Percentiles rank a stretch among this genome's conserved stretches.
Evolutionary conservation across 2,888 invertebrate genomes (phyloP).

Genomic region (Anagyrus pseudococci): DNA sequence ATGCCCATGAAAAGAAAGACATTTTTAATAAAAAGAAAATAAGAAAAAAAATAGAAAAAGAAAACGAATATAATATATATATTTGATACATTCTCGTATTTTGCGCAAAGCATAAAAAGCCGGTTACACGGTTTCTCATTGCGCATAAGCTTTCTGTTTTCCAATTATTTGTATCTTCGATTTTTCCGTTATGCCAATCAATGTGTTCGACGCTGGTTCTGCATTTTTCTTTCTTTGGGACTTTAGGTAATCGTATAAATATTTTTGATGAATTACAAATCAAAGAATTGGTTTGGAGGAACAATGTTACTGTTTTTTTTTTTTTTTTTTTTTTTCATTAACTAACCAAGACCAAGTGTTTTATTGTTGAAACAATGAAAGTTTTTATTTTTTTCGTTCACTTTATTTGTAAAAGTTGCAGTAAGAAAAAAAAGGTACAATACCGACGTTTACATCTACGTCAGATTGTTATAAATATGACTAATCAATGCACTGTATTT

Average conservation of each 20-base stretch:
- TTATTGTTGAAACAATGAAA: constrained; percentile 13
- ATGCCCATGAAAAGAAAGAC: constrained; percentile 39
- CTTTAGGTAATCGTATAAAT: background rate
- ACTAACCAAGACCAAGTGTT: constrained; percentile 21
- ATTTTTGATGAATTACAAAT: constrained; percentile 3
- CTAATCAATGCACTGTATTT: constrained; percentile 23
- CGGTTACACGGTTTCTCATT: constrained; percentile 10
- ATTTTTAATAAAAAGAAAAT: constrained; percentile 38
- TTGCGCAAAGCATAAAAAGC: constrained; percentile 44
- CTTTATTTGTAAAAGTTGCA: constrained; percentile 2
- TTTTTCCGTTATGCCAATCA: constrained; percentile 29
- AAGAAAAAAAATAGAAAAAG: constrained; percentile 36
- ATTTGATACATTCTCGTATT: constrained; percentile 55
- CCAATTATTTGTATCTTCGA: constrained; percentile 21
- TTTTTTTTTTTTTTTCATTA: too few relatives aligned
- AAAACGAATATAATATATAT: constrained; percentile 43
- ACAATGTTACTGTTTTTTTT: too few relatives aligned
- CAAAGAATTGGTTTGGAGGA: too few relatives aligned
- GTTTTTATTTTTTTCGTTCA: constrained; percentile 3
- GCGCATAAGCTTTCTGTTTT: constrained; percentile 32
- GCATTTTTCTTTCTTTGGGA: constrained; percentile 30
- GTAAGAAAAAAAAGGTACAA: background rate
- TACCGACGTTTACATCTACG: constrained; percentile 6
- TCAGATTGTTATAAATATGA: constrained; percentile 13
- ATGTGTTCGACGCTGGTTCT: constrained; percentile 33